A percentile compares a stretch with the other conserved stretches of the same genome.
Evolutionary conservation across 2,113 vertebrate genomes (phyloP).

Genomic region (Hyperopisus bebe): DNA sequence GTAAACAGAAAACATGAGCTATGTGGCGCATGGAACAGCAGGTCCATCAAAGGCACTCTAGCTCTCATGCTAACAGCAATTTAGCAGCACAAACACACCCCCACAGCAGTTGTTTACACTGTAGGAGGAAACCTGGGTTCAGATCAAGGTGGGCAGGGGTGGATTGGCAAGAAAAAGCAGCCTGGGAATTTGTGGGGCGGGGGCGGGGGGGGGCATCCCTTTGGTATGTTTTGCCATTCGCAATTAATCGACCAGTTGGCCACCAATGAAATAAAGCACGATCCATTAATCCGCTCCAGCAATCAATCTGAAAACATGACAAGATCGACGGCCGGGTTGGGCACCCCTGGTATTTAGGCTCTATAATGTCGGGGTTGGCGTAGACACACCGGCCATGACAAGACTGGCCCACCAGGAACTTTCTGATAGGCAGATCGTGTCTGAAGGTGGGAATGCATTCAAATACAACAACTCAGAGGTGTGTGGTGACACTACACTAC

Average conservation of each 20-base stretch:
- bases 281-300: background rate
- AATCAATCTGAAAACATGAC: background rate
- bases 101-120: background rate
- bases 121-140: background rate
- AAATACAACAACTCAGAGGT: background rate
- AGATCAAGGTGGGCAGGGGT: background rate
- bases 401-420: background rate
- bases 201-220: background rate
- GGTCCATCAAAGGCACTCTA: background rate
- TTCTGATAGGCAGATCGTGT: background rate
- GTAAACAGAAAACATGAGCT: background rate
- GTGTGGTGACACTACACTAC: background rate
- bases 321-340: background rate
- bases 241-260: background rate
- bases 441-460: background rate
- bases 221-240: background rate
- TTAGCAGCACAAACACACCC: background rate
- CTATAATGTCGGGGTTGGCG: background rate
- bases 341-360: background rate
- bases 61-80: background rate
- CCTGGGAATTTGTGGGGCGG: background rate
- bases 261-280: background rate
- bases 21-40: background rate
- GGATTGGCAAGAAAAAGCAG: background rate
- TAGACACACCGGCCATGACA: background rate